Base-by-base conservation (phyloP, 2,888 invertebrate genomes). In the Drosophila histrio region DNA sequence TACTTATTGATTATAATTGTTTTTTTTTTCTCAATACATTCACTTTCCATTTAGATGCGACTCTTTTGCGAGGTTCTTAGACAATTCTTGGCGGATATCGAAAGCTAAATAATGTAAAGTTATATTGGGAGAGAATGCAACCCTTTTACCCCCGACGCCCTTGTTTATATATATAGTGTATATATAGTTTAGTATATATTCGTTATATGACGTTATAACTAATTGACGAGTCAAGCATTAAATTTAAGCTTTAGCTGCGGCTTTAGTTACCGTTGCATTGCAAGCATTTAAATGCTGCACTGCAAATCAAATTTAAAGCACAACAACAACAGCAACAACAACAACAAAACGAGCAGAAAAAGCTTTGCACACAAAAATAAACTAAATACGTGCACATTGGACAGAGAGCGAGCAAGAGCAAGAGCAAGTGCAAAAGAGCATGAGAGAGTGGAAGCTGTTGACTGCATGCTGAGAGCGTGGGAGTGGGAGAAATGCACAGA, bases 241-340 rank as follows among this genome's bases (percentile, higher is more conserved):
- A 7, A 32, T 50, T 19, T n/a, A 11, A 19, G 38, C 28, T 63
- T 50, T 28, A 58, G 34, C 44, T 53, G 19, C 9, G 43, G 39
- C 46, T 52, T 59, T 36, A 47, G 32, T 56, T 61, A 49, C 58
- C 53, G 70, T 41, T 59, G 59, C 39, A 41, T 17, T 43, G 34
- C 2, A 5, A 22, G 34, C 44, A 26, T 7, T 72, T 66, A 64
- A 74, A 77, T 70, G 66, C 52, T 62, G 69, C 62, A 80, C 28
- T 70, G 82, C 69, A 87, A 82, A 87, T 72, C 79, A 70, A 76
- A 78, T 75, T 85, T 81, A 85, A 82, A 76, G 82, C 63, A 28
- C 47, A 39, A 56, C 26, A 52, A 59, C 38, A 66, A 58, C 26
- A 64, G 57, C 34, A 64, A 49, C 13, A 60, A 43, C 50, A 49